Conservation (phyloP, 1,140 invertebrate species). For the Hylaeus volcanicus region DNA sequence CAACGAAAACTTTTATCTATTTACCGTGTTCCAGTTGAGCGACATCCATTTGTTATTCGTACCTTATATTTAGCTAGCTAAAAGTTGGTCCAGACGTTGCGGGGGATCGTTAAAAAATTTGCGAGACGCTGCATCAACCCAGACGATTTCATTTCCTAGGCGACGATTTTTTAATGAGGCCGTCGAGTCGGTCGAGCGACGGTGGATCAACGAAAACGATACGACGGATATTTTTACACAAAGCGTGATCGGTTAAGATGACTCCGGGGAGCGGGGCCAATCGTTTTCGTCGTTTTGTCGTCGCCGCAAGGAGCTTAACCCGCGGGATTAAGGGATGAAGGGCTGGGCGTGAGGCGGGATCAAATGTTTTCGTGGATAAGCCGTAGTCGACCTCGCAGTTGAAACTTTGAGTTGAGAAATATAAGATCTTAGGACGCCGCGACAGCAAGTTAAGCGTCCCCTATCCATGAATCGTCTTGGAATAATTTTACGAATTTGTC, state of each 20-base stretch:
- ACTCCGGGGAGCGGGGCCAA: neutral
- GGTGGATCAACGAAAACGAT: neutral
- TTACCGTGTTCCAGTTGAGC: neutral
- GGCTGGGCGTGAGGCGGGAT: constrained; percentile 50
- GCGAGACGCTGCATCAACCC: no score
- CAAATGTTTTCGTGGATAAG: constrained; percentile 63
- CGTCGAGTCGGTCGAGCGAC: no score
- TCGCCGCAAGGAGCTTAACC: constrained; percentile 61
- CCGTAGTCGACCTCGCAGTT: constrained; percentile 35
- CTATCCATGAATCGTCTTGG: neutral
- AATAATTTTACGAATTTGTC: neutral
- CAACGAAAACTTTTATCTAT: neutral
- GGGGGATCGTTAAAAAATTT: no score
- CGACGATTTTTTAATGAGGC: constrained; percentile 12
- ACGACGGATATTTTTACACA: constrained; percentile 28
- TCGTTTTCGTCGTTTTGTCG: constrained; percentile 61
- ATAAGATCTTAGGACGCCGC: constrained; percentile 11
- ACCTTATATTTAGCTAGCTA: no score
- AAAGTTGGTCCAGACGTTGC: no score
- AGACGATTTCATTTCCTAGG: no score
- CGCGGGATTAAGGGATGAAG: constrained; percentile 60
- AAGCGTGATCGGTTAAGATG: constrained; percentile 9
- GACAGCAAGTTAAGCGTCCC: neutral
- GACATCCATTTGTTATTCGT: no score
- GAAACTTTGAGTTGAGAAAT: constrained; percentile 39